These are phyloP conservation scores for Hemithea aestivaria DNA, from an alignment of 2,888 invertebrate genomes.

Conservation along the genomic window DNA sequence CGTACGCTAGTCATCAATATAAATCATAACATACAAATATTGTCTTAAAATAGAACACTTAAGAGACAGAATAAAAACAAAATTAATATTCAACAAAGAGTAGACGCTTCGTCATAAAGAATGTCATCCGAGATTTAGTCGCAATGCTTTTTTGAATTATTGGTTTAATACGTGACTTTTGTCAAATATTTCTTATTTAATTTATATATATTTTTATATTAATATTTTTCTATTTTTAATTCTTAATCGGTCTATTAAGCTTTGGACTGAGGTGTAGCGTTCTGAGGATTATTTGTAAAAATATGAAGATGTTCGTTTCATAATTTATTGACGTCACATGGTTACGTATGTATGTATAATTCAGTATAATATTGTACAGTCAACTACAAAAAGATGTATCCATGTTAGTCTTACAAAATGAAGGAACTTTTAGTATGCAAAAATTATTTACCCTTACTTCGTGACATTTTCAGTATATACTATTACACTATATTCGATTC, in stretches of 20 bases:
- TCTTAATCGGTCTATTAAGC: constrained; percentile 8
- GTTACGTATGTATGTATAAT: too few relatives aligned
- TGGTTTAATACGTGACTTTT: constrained; percentile 59
- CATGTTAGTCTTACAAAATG: too few relatives aligned
- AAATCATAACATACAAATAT: constrained; percentile 19
- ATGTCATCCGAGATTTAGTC: constrained; percentile 45
- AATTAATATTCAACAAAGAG: constrained; percentile 23
- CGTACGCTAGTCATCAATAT: constrained; percentile 13
- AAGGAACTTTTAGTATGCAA: too few relatives aligned
- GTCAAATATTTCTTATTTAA: constrained; percentile 42
- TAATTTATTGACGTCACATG: too few relatives aligned
- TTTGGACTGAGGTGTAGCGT: constrained; percentile 3
- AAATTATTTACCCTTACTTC: too few relatives aligned
- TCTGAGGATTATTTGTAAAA: not conserved
- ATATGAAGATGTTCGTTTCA: too few relatives aligned
- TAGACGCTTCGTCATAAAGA: constrained; percentile 42
- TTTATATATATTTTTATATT: too few relatives aligned
- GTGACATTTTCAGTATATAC: too few relatives aligned
- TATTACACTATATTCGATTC: too few relatives aligned
- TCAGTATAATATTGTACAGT: too few relatives aligned
- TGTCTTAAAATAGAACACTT: constrained; percentile 21
- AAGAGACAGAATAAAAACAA: constrained; percentile 20
- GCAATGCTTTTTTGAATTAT: constrained; percentile 58
- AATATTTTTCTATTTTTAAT: constrained; percentile 32
- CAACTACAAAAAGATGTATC: too few relatives aligned